phyloP scores from a whole-genome alignment of 1,140 invertebrate genomes.

The Dolichoris vasculosae region DNA sequence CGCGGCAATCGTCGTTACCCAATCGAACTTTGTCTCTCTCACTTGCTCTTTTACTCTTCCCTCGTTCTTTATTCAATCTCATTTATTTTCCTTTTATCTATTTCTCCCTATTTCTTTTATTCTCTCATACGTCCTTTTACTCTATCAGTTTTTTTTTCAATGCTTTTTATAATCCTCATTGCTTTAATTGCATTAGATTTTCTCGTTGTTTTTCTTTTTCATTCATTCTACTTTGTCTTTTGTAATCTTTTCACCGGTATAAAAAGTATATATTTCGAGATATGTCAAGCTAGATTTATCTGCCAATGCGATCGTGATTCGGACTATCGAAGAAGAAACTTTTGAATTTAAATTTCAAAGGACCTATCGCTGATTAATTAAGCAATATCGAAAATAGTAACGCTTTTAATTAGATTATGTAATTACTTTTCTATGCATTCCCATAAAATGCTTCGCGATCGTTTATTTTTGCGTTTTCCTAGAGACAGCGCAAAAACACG shows the following conservation, averaged over 20 bases:
- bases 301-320: background rate
- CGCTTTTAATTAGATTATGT: too few relatives aligned
- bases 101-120: background rate
- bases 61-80: conserved; percentile 42
- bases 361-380: background rate
- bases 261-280: background rate
- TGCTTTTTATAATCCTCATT: conserved; percentile 31
- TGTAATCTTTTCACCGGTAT: background rate
- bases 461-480: too few relatives aligned
- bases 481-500: too few relatives aligned
- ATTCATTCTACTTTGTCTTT: conserved; percentile 5
- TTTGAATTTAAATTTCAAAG: background rate
- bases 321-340: background rate
- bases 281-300: background rate
- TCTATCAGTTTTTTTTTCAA: conserved; percentile 28
- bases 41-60: background rate
- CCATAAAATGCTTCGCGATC: too few relatives aligned
- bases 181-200: conserved; percentile 47
- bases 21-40: conserved; percentile 40
- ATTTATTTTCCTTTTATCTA: conserved; percentile 43
- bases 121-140: background rate
- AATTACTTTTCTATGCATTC: too few relatives aligned
- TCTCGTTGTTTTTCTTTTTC: background rate
- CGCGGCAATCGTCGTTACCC: conserved; percentile 38
- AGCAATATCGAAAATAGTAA: background rate